Conservation (phyloP, 1,140 invertebrate species). For the Drosophila sp. region DNA sequence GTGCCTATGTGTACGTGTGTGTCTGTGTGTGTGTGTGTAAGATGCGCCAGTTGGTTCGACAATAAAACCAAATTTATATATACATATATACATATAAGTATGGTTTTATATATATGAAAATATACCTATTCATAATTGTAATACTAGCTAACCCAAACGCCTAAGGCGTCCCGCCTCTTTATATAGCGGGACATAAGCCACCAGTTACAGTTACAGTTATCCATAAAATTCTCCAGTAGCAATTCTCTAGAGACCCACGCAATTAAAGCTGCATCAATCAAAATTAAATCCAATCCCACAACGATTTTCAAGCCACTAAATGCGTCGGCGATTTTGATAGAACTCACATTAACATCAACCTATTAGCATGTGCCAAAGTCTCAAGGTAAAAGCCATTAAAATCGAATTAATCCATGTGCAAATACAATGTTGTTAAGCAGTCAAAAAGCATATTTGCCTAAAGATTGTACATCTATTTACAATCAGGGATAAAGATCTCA, state of each 20-base stretch:
- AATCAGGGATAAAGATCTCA: too few species aligned
- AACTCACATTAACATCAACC: slow-evolving; percentile 3
- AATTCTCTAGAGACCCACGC: slow-evolving; percentile 17
- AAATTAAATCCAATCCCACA: slow-evolving; percentile 61
- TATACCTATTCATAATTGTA: neutral
- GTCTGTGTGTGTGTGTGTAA: slow-evolving; percentile 25
- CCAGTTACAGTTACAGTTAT: slow-evolving; percentile 28
- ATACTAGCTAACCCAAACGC: neutral
- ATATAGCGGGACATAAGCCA: slow-evolving; percentile 13
- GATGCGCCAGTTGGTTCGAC: slow-evolving; percentile 59
- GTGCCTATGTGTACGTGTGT: slow-evolving; percentile 10
- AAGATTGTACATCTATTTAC: slow-evolving; percentile 8
- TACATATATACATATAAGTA: neutral
- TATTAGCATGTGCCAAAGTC: slow-evolving; percentile 39
- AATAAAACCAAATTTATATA: slow-evolving; percentile 29
- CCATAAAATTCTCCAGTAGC: slow-evolving; percentile 45
- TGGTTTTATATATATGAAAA: neutral
- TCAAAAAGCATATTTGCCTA: slow-evolving; percentile 9
- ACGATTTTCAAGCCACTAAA: slow-evolving; percentile 36
- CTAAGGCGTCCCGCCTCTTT: slow-evolving; percentile 7
- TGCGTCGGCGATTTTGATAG: slow-evolving; percentile 16
- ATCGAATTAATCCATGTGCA: slow-evolving; percentile 48
- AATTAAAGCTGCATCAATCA: slow-evolving; percentile 70
- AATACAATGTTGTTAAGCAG: slow-evolving; percentile 24
- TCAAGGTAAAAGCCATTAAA: slow-evolving; percentile 66